These are phyloP conservation scores for Calcarius ornatus DNA, from an alignment of 2,113 vertebrate species.

Conservation along the genomic window DNA sequence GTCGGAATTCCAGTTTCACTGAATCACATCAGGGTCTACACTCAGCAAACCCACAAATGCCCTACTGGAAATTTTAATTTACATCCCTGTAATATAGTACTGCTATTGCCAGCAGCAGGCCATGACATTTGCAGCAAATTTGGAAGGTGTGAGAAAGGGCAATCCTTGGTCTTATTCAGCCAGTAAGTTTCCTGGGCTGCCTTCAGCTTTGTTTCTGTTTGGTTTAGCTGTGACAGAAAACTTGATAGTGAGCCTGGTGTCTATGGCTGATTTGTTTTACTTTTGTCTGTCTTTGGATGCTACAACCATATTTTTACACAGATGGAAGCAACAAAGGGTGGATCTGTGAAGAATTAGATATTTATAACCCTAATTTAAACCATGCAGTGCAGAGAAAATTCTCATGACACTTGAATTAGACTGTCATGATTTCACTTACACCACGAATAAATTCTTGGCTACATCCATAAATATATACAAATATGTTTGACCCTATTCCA, in stretches of 20 bases:
- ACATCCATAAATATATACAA: neutral
- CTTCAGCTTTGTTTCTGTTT: neutral
- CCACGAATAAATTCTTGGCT: neutral
- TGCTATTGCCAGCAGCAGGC: neutral
- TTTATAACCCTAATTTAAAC: neutral
- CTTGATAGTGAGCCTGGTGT: neutral
- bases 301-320: neutral
- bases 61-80: neutral
- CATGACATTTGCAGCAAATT: neutral
- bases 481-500: rapidly evolving
- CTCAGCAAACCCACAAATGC: neutral
- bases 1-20: neutral
- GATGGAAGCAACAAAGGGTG: neutral
- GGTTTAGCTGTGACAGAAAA: neutral
- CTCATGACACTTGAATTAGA: neutral
- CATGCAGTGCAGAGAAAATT: neutral
- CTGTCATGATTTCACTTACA: neutral
- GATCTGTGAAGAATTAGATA: neutral
- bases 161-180: neutral
- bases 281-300: neutral
- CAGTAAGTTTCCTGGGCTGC: neutral
- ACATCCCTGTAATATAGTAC: neutral
- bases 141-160: neutral
- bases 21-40: neutral
- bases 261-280: neutral